phyloP scores from a whole-genome alignment of 2,888 invertebrate genomes.

The Caenorhabditis sp. region DNA sequence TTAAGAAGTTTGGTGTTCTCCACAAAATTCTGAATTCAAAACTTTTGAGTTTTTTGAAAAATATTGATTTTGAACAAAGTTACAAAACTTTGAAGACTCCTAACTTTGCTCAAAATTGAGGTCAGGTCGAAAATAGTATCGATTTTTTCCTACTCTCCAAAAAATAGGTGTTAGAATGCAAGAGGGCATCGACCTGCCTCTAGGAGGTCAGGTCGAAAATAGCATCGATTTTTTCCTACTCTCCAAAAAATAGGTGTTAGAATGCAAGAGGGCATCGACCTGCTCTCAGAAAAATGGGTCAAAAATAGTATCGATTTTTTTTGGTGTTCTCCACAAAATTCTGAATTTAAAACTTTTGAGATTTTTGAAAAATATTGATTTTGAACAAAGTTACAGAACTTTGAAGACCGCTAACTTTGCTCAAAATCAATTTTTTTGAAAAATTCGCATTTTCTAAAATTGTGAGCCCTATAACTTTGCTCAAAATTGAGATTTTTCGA shows the following conservation, averaged over 20 bases:
- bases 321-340: constrained; percentile 9
- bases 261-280: no score
- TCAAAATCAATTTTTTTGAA: neutral
- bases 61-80: neutral
- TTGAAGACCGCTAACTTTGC: neutral
- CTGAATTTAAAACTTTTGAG: neutral
- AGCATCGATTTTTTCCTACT: no score
- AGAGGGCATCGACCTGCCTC: no score
- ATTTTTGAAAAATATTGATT: neutral
- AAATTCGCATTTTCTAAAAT: no score
- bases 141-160: no score
- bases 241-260: no score
- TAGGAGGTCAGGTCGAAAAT: no score
- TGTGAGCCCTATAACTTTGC: neutral
- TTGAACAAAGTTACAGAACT: neutral
- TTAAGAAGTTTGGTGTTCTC: neutral
- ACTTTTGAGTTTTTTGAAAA: neutral
- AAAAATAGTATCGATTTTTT: no score
- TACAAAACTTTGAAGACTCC: neutral
- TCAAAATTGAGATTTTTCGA: neutral
- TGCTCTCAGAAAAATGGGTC: no score
- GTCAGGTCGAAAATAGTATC: neutral
- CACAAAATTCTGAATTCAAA: constrained; percentile 10
- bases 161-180: no score
- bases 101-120: neutral